phyloP scores from a whole-genome alignment of 2,113 vertebrate genomes.

The Hiodon alosoides region DNA sequence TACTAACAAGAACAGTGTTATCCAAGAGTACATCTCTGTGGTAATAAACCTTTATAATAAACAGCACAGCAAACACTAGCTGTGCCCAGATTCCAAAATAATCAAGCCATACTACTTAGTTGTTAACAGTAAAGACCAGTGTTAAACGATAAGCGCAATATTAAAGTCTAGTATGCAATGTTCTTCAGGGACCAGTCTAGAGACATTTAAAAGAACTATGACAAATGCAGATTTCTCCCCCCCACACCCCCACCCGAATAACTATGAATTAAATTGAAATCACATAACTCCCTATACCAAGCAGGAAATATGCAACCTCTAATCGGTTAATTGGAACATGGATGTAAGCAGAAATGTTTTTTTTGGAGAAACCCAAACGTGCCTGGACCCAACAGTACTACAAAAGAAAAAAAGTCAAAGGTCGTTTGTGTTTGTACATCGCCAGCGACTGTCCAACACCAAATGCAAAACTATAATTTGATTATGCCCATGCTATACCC shows the following conservation, averaged over 20 bases:
- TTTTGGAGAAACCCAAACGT: constrained; percentile 23
- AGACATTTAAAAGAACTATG: neutral
- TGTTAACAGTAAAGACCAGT: too few species aligned
- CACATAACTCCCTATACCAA: constrained; percentile 17
- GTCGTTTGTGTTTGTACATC: constrained; percentile 21
- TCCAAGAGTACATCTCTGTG: too few species aligned
- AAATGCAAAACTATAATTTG: constrained; percentile 19
- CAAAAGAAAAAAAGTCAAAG: constrained; percentile 18
- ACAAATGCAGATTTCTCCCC: neutral
- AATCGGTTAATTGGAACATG: constrained; percentile 30
- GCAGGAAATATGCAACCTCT: constrained; percentile 27
- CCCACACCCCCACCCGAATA: neutral
- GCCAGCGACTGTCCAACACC: constrained; percentile 28
- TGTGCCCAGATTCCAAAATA: too few species aligned
- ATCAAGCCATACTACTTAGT: too few species aligned
- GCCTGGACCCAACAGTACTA: constrained; percentile 30
- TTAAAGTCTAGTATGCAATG: neutral
- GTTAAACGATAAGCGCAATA: neutral
- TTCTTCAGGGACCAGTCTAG: neutral
- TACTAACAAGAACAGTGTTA: too few species aligned
- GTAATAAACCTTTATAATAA: too few species aligned
- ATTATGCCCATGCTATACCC: constrained; percentile 17
- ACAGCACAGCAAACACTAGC: too few species aligned
- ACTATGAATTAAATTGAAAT: constrained; percentile 17
- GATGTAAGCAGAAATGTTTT: constrained; percentile 27